A percentile compares a stretch with the other conserved stretches of the same genome.
These are phyloP conservation scores for Drosophila sechellia DNA, from an alignment of 1,140 invertebrate species.

Conservation along the genomic window DNA sequence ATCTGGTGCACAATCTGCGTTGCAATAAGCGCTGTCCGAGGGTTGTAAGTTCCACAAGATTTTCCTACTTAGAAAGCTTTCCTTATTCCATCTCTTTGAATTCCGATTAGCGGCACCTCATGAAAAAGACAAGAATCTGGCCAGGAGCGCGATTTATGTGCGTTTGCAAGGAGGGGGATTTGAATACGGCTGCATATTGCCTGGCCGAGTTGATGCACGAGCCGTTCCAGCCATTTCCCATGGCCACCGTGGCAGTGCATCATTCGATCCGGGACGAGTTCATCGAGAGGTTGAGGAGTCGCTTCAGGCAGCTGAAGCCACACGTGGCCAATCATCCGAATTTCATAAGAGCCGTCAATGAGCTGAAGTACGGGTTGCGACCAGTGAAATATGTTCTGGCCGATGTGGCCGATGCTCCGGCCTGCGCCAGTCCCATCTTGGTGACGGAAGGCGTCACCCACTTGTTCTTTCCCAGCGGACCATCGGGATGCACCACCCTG, in stretches of 20 bases:
- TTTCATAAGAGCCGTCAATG: conserved; percentile 20
- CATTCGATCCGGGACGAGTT: conserved; percentile 53
- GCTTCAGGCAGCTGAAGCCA: conserved; percentile 60
- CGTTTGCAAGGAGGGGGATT: conserved; percentile 47
- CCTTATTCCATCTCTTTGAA: neutral
- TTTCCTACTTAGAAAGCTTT: neutral
- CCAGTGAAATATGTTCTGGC: conserved; percentile 51
- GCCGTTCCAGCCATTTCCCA: conserved; percentile 51
- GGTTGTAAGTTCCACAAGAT: conserved; percentile 10
- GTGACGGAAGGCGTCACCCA: conserved; percentile 51
- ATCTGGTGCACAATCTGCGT: conserved; percentile 46
- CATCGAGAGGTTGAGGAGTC: conserved; percentile 37
- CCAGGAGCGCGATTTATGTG: conserved; percentile 55
- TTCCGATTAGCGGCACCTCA: conserved; percentile 3
- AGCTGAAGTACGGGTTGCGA: conserved; percentile 17
- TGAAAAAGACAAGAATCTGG: conserved; percentile 34
- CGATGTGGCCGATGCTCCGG: conserved; percentile 39
- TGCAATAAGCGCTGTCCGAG: neutral
- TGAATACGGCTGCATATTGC: conserved; percentile 45
- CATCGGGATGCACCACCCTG: conserved; percentile 50
- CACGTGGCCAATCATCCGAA: conserved; percentile 61
- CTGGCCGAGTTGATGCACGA: conserved; percentile 64
- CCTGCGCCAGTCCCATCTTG: conserved; percentile 60
- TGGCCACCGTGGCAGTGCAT: conserved; percentile 57
- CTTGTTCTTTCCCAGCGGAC: conserved; percentile 49